These are phyloP conservation scores for Gobionotothen gibberifrons DNA, from an alignment of 2,797 vertebrate species.

Conservation along the genomic window DNA sequence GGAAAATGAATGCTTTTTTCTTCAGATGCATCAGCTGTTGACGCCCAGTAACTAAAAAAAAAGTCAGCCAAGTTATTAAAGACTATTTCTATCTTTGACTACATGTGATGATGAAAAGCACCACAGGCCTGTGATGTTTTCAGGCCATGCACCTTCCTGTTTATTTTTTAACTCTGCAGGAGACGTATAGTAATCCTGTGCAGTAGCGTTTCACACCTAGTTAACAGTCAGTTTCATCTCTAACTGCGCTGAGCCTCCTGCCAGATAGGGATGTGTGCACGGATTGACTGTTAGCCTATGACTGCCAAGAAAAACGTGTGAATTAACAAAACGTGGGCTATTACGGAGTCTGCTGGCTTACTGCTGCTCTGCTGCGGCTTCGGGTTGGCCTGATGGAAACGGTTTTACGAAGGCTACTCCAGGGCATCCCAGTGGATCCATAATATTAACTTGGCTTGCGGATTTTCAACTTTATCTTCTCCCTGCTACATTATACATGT, in stretches of 20 bases:
- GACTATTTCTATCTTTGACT: conserved; percentile 29
- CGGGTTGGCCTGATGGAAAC: conserved; percentile 44
- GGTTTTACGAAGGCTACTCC: conserved; percentile 48
- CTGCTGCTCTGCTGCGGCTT: conserved; percentile 3
- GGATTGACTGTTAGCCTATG: conserved; percentile 54
- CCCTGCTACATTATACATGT: conserved; percentile 56
- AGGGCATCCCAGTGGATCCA: conserved; percentile 59
- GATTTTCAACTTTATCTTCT: conserved; percentile 53
- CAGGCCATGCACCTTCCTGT: conserved; percentile 25
- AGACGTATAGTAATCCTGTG: conserved; percentile 51
- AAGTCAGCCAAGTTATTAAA: conserved; percentile 32
- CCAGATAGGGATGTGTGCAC: conserved; percentile 54
- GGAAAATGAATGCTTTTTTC: conserved; percentile 10
- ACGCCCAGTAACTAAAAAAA: conserved; percentile 27
- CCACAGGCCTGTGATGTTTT: conserved; percentile 36
- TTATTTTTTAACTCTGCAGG: conserved; percentile 38
- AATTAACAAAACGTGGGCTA: conserved; percentile 63
- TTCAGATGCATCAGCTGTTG: conserved; percentile 20
- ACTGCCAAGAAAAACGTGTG: conserved; percentile 67
- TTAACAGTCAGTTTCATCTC: conserved; percentile 60
- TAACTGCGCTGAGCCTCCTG: conserved; percentile 51
- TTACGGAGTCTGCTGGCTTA: conserved; percentile 46
- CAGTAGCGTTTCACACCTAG: conserved; percentile 60
- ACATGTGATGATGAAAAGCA: conserved; percentile 14
- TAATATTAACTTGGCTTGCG: conserved; percentile 59